These are phyloP conservation scores for Platysternon megacephalum DNA, from an alignment of 2,113 vertebrate genomes.

Conservation along the genomic window DNA sequence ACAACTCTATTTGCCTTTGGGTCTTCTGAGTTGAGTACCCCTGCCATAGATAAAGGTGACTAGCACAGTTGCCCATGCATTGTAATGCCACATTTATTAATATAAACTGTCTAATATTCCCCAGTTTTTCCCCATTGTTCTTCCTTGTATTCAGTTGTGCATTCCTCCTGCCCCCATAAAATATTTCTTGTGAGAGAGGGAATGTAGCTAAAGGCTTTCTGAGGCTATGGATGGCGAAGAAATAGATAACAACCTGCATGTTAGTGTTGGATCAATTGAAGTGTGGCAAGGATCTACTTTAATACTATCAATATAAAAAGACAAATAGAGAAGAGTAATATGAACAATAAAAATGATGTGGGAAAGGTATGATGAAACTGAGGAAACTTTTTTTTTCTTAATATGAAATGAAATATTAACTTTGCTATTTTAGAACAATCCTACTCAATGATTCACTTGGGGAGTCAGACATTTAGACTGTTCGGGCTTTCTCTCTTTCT, in stretches of 20 bases:
- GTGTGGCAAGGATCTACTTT: not conserved
- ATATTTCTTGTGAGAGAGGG: not conserved
- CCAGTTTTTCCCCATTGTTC: not conserved
- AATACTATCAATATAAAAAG: conserved; percentile 9
- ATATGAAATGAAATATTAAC: not conserved
- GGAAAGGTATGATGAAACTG: not conserved
- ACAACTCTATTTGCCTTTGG: not conserved
- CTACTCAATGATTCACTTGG: not conserved
- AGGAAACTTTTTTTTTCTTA: not conserved
- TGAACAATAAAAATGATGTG: not conserved
- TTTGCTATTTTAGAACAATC: conserved; percentile 4
- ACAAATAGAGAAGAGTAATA: not conserved
- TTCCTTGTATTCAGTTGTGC: too few relatives aligned
- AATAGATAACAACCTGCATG: not conserved
- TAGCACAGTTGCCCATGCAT: too few relatives aligned
- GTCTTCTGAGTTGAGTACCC: not conserved
- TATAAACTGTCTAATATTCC: not conserved
- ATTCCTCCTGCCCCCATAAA: too few relatives aligned
- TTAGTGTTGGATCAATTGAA: not conserved
- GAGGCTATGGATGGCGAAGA: not conserved
- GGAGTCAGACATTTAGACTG: conserved; percentile 32
- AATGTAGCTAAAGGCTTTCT: not conserved
- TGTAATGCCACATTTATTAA: not conserved
- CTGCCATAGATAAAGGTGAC: rapidly evolving
- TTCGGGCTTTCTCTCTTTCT: conserved; percentile 11